Evolutionary conservation across 2,888 invertebrate genomes (phyloP), one percentile per base, ranked within the genome.

Genomic region (Timema cristinae): DNA sequence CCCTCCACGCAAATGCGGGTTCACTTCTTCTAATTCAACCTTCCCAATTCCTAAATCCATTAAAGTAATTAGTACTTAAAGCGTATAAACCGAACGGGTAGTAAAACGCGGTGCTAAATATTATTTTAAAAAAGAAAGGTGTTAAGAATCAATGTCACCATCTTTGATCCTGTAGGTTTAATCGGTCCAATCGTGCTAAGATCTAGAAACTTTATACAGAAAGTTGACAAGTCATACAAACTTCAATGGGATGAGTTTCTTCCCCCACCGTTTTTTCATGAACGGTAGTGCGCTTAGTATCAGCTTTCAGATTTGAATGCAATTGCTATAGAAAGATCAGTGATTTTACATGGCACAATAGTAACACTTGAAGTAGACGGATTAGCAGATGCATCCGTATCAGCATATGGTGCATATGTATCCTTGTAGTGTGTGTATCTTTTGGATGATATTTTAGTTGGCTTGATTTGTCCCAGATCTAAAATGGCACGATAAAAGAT

Each of bases 171-270:
- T 11, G 0, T 59, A n/a, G 59, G 59, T 16, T 32, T 59, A 9
- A 13, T 59, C 59, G n/a, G 59, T 13, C 59, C 59, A 11, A 9
- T n/a, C 9, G 15, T 76, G 1, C 71, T 78, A 32, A 67, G 13
- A 9, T 75, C 75, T 8, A 77, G 78, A 68, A 54, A 75, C 7
- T 67, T 77, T 10, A 69, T 78, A 69, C 78, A 77, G 68, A 10
- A 73, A 49, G 77, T 2, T 79, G 78, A 77, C 71, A 73, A 48
- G n/a, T 71, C 4, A 75, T 78, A 8, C 4, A 75, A 78, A 8
- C 13, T 74, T n/a, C 72, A 61, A 8, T 79, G 79, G 79, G 78
- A 79, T 71, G 75, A 77, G 8, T 66, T 68, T 1, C 67, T 77
- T 0, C 77, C 77, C 8, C 8, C 49, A 7, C n/a, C 47, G 6